These are phyloP conservation scores for Sarcophaga rosellei DNA, from an alignment of 2,888 invertebrate genomes.

Conservation along the genomic window DNA sequence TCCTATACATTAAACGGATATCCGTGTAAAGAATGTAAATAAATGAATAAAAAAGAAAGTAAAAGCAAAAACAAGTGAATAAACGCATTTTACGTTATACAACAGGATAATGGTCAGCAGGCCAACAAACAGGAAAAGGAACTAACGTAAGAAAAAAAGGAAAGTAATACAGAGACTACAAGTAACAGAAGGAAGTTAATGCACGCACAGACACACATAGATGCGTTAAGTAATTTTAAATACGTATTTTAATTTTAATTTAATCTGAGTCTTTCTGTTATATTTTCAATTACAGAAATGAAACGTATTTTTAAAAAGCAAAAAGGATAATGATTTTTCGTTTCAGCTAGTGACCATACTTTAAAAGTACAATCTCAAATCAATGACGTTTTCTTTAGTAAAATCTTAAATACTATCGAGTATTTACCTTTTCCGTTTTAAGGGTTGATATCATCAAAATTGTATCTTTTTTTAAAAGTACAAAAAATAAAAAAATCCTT, in stretches of 20 bases:
- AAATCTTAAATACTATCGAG: no score
- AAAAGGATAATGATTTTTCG: no score
- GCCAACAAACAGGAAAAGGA: conserved; percentile 13
- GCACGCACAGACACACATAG: not conserved
- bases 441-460: not conserved
- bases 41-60: conserved; percentile 31
- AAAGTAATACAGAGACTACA: conserved; percentile 39
- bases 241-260: no score
- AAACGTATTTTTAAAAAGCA: no score
- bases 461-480: not conserved
- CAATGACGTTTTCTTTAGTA: no score
- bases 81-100: not conserved
- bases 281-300: no score
- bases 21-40: conserved; percentile 47
- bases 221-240: no score
- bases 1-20: conserved; percentile 54
- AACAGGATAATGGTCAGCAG: not conserved
- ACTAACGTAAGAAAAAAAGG: not conserved
- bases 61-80: not conserved
- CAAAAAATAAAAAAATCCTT: no score
- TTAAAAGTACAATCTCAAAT: no score
- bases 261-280: no score
- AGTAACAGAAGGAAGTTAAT: not conserved
- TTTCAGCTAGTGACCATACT: no score
- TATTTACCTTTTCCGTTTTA: no score